A percentile compares a stretch with the other conserved stretches of the same genome.
Conservation (phyloP, 2,888 invertebrate genomes). For the Melieria picta region DNA sequence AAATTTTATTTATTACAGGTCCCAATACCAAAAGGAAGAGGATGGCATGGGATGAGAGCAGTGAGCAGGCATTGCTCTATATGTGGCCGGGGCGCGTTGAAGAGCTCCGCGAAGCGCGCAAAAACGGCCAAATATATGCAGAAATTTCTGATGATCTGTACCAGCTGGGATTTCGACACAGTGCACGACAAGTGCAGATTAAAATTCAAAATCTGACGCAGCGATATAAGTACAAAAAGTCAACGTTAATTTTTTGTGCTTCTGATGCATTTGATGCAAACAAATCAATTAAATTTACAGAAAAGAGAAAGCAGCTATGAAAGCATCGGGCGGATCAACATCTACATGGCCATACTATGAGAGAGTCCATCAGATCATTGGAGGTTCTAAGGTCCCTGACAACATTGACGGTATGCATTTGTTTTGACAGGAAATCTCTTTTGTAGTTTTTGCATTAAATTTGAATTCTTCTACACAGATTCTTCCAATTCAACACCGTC, state of each 20-base stretch:
- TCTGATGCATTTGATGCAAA: too few relatives aligned
- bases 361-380: constrained; percentile 8
- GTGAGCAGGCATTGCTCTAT: background rate
- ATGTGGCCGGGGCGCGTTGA: background rate
- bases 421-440: too few relatives aligned
- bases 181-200: background rate
- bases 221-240: constrained; percentile 4
- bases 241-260: too few relatives aligned
- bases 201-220: constrained; percentile 12
- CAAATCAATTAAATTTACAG: background rate
- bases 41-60: background rate
- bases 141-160: background rate
- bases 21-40: constrained; percentile 1
- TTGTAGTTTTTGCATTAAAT: too few relatives aligned
- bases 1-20: background rate
- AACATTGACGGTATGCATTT: background rate
- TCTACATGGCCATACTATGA: constrained; percentile 1
- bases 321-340: background rate
- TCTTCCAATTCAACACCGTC: background rate
- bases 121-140: constrained; percentile 11
- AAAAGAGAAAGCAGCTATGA: background rate
- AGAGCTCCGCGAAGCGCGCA: background rate
- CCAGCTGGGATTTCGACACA: constrained; percentile 2
- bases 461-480: background rate
- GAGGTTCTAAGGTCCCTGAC: background rate